Base-by-base conservation (phyloP, 2,113 vertebrate species). In the Cathartes aura region DNA sequence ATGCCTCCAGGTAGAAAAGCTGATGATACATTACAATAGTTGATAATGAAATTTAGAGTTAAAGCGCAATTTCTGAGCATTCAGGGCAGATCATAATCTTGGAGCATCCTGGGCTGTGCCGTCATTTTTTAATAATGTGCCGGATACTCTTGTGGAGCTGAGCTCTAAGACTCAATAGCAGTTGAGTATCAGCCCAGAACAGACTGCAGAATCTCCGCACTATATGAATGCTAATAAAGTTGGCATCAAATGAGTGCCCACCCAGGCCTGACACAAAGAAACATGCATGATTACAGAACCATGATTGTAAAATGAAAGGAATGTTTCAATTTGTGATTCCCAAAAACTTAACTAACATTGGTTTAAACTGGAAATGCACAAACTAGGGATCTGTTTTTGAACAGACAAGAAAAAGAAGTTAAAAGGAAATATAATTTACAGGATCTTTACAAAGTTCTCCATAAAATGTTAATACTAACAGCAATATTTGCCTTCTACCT, bases 201-300 rank as follows among this genome's bases (percentile, higher is more conserved):
- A 53, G 34, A 14, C 26, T 38, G 72, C 20, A 58, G 71, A 32
- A 58, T 21, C 27, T 48, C 56, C 47, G 53, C 22, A 24, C 29
- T 45, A 8, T 2, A 11, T 1, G 6, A 55, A 12, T 3, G 45
- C 15, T 7, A 11, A 26, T 10, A 11, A 6, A 45, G 45, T 3
- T 24, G 60, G 55, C 50, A 82, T 12, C 59, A 60, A 2, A 1
- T 2, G 29, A 64, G 16, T 1, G 21, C 16, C 38, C 32, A 13
- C 26, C 43, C 52, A 45, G 64, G n/a, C 66, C 45, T 9, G 26
- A 26, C 68, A 62, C 27, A 62, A 29, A 34, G 58, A 18, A 66
- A 55, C n/a, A 11, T 0, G 4, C 59, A 62, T 8, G 27, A 38
- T 52, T 21, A 21, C 32, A 80, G 62, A 87, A 38, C 17, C 3